Percentiles rank a stretch among this genome's conserved stretches.
Conservation (phyloP, 2,888 invertebrate species). For the Pemphredon lugubris region DNA sequence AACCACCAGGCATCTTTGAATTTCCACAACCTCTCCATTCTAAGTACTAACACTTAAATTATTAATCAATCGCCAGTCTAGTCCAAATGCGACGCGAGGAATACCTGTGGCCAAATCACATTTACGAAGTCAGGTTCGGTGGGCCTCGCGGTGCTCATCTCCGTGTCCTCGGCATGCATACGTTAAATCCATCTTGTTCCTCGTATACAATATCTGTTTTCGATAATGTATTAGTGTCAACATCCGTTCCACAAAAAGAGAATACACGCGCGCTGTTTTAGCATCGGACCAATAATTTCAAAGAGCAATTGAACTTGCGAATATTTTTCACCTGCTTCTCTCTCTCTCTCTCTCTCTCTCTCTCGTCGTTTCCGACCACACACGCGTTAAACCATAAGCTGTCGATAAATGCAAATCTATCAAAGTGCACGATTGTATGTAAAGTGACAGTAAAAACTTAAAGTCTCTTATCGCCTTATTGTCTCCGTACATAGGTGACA, state of each 20-base stretch:
- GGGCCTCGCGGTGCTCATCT: not conserved
- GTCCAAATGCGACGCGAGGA: slow-evolving; percentile 37
- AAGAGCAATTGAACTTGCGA: slow-evolving; percentile 38
- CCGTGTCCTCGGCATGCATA: slow-evolving; percentile 10
- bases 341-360: slow-evolving; percentile 13
- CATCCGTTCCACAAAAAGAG: slow-evolving; percentile 33
- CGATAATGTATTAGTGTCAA: slow-evolving; percentile 17
- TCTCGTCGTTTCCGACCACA: slow-evolving; percentile 28
- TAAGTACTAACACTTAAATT: no score
- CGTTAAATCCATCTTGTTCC: slow-evolving; percentile 17
- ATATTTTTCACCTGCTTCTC: slow-evolving; percentile 26
- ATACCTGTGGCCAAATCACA: slow-evolving; percentile 28
- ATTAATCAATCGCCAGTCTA: slow-evolving; percentile 34
- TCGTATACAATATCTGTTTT: slow-evolving; percentile 28
- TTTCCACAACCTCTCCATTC: slow-evolving; percentile 11
- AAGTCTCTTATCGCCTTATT: slow-evolving; percentile 8
- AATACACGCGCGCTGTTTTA: slow-evolving; percentile 18
- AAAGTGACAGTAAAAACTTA: slow-evolving; percentile 22
- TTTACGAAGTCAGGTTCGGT: slow-evolving; percentile 4
- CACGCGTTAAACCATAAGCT: slow-evolving; percentile 8
- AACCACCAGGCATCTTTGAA: slow-evolving; percentile 20
- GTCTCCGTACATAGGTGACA: not conserved
- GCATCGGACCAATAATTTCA: slow-evolving; percentile 52
- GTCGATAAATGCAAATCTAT: slow-evolving; percentile 20
- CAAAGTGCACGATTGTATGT: slow-evolving; percentile 10